These are phyloP conservation scores for Drosophila albomicans DNA, from an alignment of 1,140 invertebrate species.

Conservation along the genomic window DNA sequence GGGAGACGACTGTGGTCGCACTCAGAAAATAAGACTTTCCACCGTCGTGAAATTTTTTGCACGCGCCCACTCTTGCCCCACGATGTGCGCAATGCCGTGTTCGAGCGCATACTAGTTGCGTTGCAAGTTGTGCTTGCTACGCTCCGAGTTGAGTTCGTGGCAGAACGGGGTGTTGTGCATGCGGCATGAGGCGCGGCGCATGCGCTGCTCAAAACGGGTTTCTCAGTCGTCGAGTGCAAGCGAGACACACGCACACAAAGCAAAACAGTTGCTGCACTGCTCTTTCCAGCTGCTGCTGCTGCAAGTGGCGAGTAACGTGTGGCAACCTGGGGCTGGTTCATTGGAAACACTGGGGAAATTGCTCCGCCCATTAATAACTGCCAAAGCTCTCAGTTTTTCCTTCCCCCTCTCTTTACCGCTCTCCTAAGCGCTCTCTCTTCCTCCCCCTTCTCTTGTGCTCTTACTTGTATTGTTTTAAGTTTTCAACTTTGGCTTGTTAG, in stretches of 20 bases:
- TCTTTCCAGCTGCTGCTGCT: constrained; percentile 68
- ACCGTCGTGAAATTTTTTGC: constrained; percentile 41
- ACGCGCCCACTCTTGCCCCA: constrained; percentile 80
- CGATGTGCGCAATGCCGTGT: constrained; percentile 81
- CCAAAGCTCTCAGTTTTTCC: constrained; percentile 27
- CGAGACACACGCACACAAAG: constrained; percentile 40
- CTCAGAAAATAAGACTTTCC: neutral
- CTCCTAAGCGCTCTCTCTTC: neutral
- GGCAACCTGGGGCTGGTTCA: constrained; percentile 38
- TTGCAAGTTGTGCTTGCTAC: constrained; percentile 61
- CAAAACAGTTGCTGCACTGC: constrained; percentile 29
- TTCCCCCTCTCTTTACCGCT: neutral
- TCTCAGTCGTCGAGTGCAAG: constrained; percentile 43
- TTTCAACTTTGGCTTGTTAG: constrained; percentile 60
- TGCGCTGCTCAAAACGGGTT: constrained; percentile 65
- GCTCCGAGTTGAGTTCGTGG: constrained; percentile 12
- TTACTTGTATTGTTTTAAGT: constrained; percentile 61
- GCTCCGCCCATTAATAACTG: constrained; percentile 68
- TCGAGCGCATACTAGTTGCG: constrained; percentile 84
- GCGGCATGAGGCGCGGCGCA: constrained; percentile 29
- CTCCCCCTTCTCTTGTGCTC: neutral
- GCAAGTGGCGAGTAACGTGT: constrained; percentile 24
- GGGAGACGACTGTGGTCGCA: constrained; percentile 5
- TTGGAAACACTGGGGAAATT: constrained; percentile 66
- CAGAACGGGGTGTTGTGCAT: constrained; percentile 48